phyloP scores from a whole-genome alignment of 2,797 vertebrate species.

The Enoplosus armatus region DNA sequence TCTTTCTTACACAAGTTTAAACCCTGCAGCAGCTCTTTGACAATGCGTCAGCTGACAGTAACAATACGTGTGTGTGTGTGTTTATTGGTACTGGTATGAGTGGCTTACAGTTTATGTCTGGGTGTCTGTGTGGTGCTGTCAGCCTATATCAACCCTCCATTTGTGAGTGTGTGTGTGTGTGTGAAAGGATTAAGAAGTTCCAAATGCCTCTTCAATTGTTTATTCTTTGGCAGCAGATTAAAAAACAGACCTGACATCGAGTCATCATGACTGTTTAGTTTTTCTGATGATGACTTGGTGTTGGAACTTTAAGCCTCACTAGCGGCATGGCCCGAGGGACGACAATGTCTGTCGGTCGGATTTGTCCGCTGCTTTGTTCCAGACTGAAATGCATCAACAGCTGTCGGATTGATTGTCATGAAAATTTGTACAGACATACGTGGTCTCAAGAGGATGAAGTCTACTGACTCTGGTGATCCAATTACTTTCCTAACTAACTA shows the following conservation, averaged over 20 bases:
- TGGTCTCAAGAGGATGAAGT: background rate
- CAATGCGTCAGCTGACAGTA: slow-evolving; percentile 20
- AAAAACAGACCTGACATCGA: background rate
- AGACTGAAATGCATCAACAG: too few species aligned
- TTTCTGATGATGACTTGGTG: background rate
- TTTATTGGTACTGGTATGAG: slow-evolving; percentile 13
- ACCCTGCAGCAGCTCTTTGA: slow-evolving; percentile 1
- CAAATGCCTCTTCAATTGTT: background rate
- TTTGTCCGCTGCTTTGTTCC: background rate
- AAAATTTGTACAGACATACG: background rate
- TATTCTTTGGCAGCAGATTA: background rate
- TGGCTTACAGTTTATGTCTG: background rate
- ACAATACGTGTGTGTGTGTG: background rate
- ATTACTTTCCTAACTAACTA: too few species aligned
- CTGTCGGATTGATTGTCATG: background rate
- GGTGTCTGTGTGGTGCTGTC: slow-evolving; percentile 15
- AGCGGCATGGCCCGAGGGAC: background rate
- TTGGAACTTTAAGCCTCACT: too few species aligned
- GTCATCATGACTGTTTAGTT: background rate
- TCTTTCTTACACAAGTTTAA: background rate
- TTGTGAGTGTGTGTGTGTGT: background rate
- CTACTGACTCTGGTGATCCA: too few species aligned
- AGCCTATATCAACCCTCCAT: background rate
- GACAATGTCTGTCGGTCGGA: background rate
- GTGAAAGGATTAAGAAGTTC: background rate